Base-by-base conservation (phyloP, 1,140 invertebrate species). In the Armadillidium nasatum region DNA sequence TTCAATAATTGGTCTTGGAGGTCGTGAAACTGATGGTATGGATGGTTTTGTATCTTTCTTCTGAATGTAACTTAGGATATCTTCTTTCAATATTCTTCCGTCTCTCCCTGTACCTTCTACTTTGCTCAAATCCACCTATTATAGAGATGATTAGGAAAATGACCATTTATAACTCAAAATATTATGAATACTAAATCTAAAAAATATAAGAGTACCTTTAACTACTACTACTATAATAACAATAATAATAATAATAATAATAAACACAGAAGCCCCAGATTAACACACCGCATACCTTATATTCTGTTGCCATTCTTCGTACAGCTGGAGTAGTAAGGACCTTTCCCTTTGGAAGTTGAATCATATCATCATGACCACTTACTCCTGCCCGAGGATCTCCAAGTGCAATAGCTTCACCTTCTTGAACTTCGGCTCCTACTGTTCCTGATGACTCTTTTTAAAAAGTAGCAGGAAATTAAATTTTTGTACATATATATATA, bases 1-100 rank as follows among this genome's bases (percentile, higher is more conserved):
- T 22, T 74, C 60, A 70, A 80, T 74, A 75, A 81, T 46, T 33
- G 72, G 45, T 23, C 74, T 44, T 19, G 76, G 54, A 54, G 60
- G 22, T 60, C 75, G 76, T 66, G 74, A 46, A 13, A 73, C 19
- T 9, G 69, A 46, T 23, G 76, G 50, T 33, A 33, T 33, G 4
- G 11, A 33, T 4, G 46, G 66, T 60, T 21, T 11, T 4, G 13
- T 43, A 60, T 54, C n/a, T 43, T 22, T 23, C 46, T 71, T 76
- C 79, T 90, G 88, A 67, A 96, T 83, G 85, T 91, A 92, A 44
- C 87, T 86, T 7, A 98, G 83, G 78, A 99, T 86, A 86, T 99
- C 97, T 86, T 99, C 97, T 86, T 99, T 99, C 21, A 99, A 85
- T 23, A 99, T 89, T 82, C 98, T 88, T 3, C 95, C 95, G 84